Evolutionary conservation across 2,113 vertebrate genomes (phyloP).

Genomic region (Apteryx owenii): DNA sequence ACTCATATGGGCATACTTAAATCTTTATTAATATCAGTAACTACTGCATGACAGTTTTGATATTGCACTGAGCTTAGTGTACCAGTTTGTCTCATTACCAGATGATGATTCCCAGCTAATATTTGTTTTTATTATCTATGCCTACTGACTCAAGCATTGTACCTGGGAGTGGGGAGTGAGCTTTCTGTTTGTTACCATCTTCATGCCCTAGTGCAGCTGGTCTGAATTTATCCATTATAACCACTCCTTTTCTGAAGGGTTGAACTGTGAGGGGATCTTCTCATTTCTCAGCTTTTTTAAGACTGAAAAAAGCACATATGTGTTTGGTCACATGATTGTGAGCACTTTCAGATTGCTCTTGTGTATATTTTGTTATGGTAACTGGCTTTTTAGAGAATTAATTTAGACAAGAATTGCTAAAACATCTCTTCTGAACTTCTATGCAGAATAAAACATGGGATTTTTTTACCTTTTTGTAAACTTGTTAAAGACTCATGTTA

Average conservation of each 20-base stretch:
- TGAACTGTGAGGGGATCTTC: neutral
- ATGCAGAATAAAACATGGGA: accelerated
- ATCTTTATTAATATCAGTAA: neutral
- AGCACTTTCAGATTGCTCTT: neutral
- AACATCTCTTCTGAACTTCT: neutral
- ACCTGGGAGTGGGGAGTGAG: neutral
- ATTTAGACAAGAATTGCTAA: neutral
- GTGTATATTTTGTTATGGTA: neutral
- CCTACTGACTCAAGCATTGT: neutral
- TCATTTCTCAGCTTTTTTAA: neutral
- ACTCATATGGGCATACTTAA: neutral
- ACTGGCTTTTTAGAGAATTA: neutral
- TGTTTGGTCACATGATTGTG: neutral
- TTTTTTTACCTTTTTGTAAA: neutral
- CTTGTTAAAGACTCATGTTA: neutral
- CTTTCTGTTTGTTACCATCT: neutral
- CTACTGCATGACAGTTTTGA: neutral
- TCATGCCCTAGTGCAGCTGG: neutral
- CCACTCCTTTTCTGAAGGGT: neutral
- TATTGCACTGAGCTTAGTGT: neutral
- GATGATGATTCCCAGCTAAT: neutral
- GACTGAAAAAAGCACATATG: neutral
- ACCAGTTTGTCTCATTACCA: accelerated
- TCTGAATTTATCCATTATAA: neutral
- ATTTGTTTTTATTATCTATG: neutral